phyloP scores from a whole-genome alignment of 2,113 vertebrate species.

The Sorex araneus region DNA sequence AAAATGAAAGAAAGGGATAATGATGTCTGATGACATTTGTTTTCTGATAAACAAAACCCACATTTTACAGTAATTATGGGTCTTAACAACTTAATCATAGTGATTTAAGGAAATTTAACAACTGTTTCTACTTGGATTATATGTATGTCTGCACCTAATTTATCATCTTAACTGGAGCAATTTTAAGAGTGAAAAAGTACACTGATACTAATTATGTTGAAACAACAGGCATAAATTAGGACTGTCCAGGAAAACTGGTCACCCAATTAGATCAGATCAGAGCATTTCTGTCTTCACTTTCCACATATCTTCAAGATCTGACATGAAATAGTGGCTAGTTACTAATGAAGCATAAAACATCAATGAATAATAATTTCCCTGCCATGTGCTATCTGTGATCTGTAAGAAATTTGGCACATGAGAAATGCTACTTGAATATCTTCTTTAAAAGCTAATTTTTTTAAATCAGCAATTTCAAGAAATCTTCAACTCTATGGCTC shows the following conservation, averaged over 20 bases:
- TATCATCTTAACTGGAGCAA: conserved; percentile 54
- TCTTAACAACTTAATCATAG: conserved; percentile 51
- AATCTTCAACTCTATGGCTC: not conserved
- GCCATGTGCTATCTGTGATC: conserved; percentile 12
- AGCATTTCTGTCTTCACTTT: conserved; percentile 24
- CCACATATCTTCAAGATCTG: conserved; percentile 2
- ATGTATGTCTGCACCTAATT: conserved; percentile 37
- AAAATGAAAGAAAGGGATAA: too few species aligned
- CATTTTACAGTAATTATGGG: conserved; percentile 2
- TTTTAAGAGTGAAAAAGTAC: conserved; percentile 64
- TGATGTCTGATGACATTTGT: not conserved
- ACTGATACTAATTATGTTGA: conserved; percentile 23
- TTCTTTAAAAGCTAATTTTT: conserved; percentile 1
- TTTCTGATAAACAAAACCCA: conserved; percentile 61
- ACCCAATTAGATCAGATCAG: conserved; percentile 25
- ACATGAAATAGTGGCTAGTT: not conserved
- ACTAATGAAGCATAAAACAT: conserved; percentile 47
- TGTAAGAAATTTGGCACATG: conserved; percentile 24
- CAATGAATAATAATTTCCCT: conserved; percentile 51
- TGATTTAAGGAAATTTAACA: conserved; percentile 55
- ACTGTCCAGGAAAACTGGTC: not conserved
- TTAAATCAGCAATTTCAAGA: conserved; percentile 50
- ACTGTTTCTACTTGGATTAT: conserved; percentile 32
- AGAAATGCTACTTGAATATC: not conserved
- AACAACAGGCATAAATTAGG: conserved; percentile 55